These are phyloP conservation scores for Centropus bengalensis DNA, from an alignment of 2,113 vertebrate species.

Conservation along the genomic window DNA sequence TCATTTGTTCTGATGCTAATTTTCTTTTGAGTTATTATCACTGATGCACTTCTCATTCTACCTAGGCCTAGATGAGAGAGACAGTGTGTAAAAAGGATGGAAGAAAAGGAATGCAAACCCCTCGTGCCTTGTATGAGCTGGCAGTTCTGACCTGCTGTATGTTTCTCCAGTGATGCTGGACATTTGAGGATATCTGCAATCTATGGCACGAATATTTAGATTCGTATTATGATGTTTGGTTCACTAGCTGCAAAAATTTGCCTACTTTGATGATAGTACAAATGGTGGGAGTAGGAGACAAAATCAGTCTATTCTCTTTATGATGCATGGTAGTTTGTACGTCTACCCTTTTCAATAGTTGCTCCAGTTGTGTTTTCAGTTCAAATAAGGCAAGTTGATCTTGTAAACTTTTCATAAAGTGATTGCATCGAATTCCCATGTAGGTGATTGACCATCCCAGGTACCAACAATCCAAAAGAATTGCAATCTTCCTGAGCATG, in stretches of 20 bases:
- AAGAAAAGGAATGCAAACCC: neutral
- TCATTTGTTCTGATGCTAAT: neutral
- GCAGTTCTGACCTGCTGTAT: neutral
- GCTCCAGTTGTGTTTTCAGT: neutral
- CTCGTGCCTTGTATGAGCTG: neutral
- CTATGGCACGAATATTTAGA: neutral
- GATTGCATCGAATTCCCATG: neutral
- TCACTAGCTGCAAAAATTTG: neutral
- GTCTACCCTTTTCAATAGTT: neutral
- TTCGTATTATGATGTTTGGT: neutral
- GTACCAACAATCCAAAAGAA: conserved; percentile 81
- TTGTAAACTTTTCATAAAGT: neutral
- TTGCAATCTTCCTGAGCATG: conserved; percentile 94
- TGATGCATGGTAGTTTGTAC: neutral
- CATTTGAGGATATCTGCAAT: neutral
- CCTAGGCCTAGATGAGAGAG: neutral
- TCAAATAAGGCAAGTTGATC: neutral
- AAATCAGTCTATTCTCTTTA: neutral
- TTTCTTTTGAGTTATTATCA: neutral
- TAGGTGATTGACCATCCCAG: conserved; percentile 86
- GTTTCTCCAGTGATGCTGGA: neutral
- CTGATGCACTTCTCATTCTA: neutral
- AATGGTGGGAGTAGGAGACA: neutral
- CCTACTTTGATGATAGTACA: neutral
- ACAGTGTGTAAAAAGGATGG: neutral